Base-by-base conservation (phyloP, 2,113 vertebrate genomes). In the Tupaia chinensis region DNA sequence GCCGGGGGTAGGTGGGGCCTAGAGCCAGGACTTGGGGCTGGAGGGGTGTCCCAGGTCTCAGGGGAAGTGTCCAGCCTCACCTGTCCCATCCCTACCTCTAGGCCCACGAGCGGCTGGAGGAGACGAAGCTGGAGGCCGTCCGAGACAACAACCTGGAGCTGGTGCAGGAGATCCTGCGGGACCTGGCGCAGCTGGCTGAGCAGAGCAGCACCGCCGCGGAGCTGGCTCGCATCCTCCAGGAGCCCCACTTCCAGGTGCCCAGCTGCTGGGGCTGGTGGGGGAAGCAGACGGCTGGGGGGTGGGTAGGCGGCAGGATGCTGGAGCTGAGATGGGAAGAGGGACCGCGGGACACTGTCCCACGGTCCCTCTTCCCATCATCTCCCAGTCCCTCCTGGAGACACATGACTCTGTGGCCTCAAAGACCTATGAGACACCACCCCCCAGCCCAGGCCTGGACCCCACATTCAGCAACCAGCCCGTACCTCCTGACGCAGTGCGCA, bases 371-470 rank as follows among this genome's bases (percentile, higher is more conserved):
- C 27, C 60, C 12, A 14, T 7, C 19, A 3, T 66, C 29, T 72
- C 25, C 15, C 98, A 99, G 99, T 99, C 99, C 5, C 99, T 99
- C 27, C 98, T 99, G 97, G 99, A 99, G 98, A 99, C 99, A 0
- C 99, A 99, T 0, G 99, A 99, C 95, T 99, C 99, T 1, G 99
- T 99, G 97, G 99, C 99, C 0, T 99, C 99, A 53, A 99, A 99
- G 98, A 99, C 99, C 97, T 99, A 99, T 5, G 99, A 99, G 92
- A 99, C 99, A 0, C 99, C 99, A 3, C 99, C 99, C 0, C 99
- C 99, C 17, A 99, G 99, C 97, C 99, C 99, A 12, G 98, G 98
- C 76, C 98, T 99, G 98, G 99, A 99, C 58, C 98, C 99, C 1
- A 98, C 99, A 2, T 98, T 99, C 95, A 99, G 98, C 98, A 99